Evolutionary conservation across 2,113 vertebrate species (phyloP), one percentile per base, ranked within the genome.

Genomic region (Gasterosteus aculeatus): DNA sequence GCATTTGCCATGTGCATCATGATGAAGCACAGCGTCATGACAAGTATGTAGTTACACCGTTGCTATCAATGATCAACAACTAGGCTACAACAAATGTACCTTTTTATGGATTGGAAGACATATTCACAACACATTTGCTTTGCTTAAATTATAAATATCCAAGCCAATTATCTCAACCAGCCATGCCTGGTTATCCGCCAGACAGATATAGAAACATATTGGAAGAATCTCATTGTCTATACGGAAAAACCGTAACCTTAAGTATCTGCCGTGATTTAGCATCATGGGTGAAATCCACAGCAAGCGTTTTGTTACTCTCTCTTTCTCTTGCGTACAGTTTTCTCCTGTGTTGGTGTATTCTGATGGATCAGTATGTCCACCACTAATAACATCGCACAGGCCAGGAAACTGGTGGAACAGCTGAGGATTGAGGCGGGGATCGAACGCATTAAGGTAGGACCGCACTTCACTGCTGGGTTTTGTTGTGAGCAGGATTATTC

Each of bases 331-430:
- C 29, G 1, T 14, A 54, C 84, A 93, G 91, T 89, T 88, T 91
- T 84, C 87, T 87, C 66, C 76, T 60, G 85, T 87, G 82, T 88
- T 83, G 88, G 80, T 85, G 70, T 77, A 83, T 78, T 91, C 90
- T 92, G 88, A 91, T 92, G 91, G 92, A 93, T 91, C 89, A 97
- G 80, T 33, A 99, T 99, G 97, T 98, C 97, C 68, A 95, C 95
- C 5, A 96, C 93, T 96, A 98, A 99, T 94, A 99, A 97, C 92
- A 95, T 96, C 71, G 96, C 96, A 0, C 97, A 99, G 92, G 97
- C 96, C 90, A 93, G 97, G 59, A 98, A 99, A 93, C 95, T 98
- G 90, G 97, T 99, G 93, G 97, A 99, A 85, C 97, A 99, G 93
- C 96, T 99, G 71, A 95, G 97, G 87, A 96, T 98, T 1, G 97